phyloP scores from a whole-genome alignment of 2,888 invertebrate species.

The Hirtodrosophila confusa region DNA sequence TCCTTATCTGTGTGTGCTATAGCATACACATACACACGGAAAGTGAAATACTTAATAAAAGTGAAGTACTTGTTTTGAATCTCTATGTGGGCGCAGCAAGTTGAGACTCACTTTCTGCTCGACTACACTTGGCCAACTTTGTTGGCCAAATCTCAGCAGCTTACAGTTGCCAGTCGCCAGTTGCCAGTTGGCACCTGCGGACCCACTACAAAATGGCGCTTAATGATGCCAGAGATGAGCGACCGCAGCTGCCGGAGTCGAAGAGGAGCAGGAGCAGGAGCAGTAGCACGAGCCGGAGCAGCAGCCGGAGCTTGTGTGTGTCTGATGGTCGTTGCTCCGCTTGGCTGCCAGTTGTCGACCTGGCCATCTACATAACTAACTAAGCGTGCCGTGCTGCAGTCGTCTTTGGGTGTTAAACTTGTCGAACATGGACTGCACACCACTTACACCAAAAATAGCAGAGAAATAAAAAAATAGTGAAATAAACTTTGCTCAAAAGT shows the following conservation, averaged over 20 bases:
- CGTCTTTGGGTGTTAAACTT: slow-evolving; percentile 67
- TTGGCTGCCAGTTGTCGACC: slow-evolving; percentile 57
- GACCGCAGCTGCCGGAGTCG: slow-evolving; percentile 51
- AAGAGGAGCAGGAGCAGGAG: too few relatives aligned
- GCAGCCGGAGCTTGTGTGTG: slow-evolving; percentile 23
- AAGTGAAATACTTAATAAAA: slow-evolving; percentile 60
- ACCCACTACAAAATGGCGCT: slow-evolving; percentile 65
- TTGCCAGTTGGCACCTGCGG: slow-evolving; percentile 38
- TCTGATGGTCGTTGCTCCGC: slow-evolving; percentile 64
- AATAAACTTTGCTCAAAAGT: slow-evolving; percentile 80
- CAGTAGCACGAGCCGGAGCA: slow-evolving; percentile 12
- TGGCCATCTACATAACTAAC: slow-evolving; percentile 81
- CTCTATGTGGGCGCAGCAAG: slow-evolving; percentile 31
- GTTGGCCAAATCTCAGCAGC: slow-evolving; percentile 48
- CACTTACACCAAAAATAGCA: slow-evolving; percentile 32
- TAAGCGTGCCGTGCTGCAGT: slow-evolving; percentile 77
- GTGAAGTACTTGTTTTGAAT: slow-evolving; percentile 51
- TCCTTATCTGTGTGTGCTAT: slow-evolving; percentile 33
- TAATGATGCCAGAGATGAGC: slow-evolving; percentile 80
- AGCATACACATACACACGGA: slow-evolving; percentile 14
- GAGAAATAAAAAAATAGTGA: slow-evolving; percentile 63
- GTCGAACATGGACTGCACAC: slow-evolving; percentile 72
- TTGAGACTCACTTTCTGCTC: slow-evolving; percentile 74
- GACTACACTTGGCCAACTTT: slow-evolving; percentile 72
- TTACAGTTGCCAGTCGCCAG: slow-evolving; percentile 30